A percentile compares a stretch with the other conserved stretches of the same genome.
Conservation (phyloP, 2,113 vertebrate genomes). For the Scortum barcoo region DNA sequence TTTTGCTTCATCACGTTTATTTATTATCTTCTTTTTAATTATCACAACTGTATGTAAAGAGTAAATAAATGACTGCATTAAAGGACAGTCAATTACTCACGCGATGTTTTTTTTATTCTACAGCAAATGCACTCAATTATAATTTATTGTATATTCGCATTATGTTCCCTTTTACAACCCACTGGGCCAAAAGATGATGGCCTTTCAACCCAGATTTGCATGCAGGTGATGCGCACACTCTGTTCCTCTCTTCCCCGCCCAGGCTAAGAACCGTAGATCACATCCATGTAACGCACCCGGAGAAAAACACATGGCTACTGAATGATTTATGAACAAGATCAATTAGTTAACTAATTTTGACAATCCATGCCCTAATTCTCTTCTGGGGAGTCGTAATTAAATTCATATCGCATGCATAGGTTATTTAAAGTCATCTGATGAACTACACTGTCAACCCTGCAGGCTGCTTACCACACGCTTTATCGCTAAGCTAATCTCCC, state of each 20-base stretch:
- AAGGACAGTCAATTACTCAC: constrained; percentile 50
- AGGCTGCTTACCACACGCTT: constrained; percentile 48
- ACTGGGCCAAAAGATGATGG: constrained; percentile 55
- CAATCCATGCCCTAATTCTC: constrained; percentile 60
- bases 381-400: constrained; percentile 69
- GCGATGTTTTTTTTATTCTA: constrained; percentile 4
- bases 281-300: background rate
- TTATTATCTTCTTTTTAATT: constrained; percentile 47
- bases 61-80: constrained; percentile 61
- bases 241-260: background rate
- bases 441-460: constrained; percentile 19
- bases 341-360: constrained; percentile 70
- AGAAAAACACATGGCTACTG: constrained; percentile 34
- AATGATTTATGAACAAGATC: constrained; percentile 69
- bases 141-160: constrained; percentile 57
- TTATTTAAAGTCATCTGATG: constrained; percentile 68
- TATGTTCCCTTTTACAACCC: constrained; percentile 54
- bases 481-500: constrained; percentile 19
- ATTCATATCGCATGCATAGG: constrained; percentile 65
- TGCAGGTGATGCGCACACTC: constrained; percentile 45
- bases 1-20: constrained; percentile 55
- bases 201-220: constrained; percentile 68
- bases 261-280: background rate
- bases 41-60: constrained; percentile 32
- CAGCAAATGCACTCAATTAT: constrained; percentile 59